These are phyloP conservation scores for Temnothorax longispinosus DNA, from an alignment of 1,140 invertebrate genomes.

Conservation along the genomic window DNA sequence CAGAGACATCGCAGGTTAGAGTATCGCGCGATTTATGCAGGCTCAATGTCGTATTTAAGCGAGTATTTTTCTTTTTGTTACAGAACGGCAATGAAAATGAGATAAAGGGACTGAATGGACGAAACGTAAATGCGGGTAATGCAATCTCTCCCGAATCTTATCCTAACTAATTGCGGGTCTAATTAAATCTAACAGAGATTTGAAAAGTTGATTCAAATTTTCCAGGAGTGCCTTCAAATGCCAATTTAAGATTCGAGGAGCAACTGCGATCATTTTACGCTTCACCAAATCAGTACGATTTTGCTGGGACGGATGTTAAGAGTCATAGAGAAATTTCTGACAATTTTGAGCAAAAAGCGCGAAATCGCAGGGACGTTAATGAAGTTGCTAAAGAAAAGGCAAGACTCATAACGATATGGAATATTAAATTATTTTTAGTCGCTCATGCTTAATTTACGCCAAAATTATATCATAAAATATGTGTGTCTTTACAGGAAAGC, in stretches of 20 bases:
- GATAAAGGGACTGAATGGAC: conserved; percentile 27
- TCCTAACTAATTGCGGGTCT: background rate
- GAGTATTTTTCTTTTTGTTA: conserved; percentile 38
- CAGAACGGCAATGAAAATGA: conserved; percentile 58
- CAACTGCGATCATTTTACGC: conserved; percentile 36
- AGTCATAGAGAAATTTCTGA: conserved; percentile 35
- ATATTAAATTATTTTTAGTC: background rate
- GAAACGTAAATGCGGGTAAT: conserved; percentile 31
- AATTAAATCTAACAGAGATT: background rate
- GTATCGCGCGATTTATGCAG: background rate
- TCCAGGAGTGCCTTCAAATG: conserved; percentile 42
- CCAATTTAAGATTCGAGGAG: conserved; percentile 43
- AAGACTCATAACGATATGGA: background rate
- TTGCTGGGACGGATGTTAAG: conserved; percentile 10
- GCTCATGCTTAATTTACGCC: background rate
- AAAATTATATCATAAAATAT: background rate
- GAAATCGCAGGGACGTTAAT: conserved; percentile 49
- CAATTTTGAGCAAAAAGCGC: conserved; percentile 46
- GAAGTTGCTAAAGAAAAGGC: conserved; percentile 44
- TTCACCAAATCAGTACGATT: background rate
- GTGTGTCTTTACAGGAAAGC: conserved; percentile 55
- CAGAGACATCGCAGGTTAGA: conserved; percentile 59
- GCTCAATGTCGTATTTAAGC: background rate
- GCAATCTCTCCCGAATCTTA: background rate
- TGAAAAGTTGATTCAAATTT: conserved; percentile 36